phyloP scores from a whole-genome alignment of 35 echinoderm and acorn worm genomes.

The Heliocidaris tuberculata region DNA sequence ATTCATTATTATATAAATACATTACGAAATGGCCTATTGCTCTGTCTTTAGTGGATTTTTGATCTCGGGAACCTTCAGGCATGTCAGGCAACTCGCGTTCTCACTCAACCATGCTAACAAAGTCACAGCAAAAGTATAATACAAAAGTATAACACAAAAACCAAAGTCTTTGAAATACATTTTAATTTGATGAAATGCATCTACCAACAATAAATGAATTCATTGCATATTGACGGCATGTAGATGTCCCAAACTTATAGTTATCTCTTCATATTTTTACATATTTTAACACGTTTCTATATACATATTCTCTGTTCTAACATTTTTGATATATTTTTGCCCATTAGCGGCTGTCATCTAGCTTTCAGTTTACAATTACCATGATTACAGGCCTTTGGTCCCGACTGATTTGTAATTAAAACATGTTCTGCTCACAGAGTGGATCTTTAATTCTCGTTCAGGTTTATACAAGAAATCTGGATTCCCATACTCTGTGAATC shows the following conservation, averaged over 20 bases:
- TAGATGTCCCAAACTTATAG: background rate
- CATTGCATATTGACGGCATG: background rate
- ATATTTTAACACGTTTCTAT: background rate
- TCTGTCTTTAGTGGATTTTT: background rate
- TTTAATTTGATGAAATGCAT: background rate
- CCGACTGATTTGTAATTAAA: too few species aligned
- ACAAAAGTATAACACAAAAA: background rate
- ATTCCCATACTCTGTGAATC: too few species aligned
- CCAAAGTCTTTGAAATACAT: background rate
- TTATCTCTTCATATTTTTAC: background rate
- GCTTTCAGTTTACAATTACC: too few species aligned
- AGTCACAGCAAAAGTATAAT: background rate
- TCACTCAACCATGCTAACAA: background rate
- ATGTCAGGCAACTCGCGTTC: background rate
- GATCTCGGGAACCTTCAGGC: background rate
- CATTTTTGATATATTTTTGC: background rate
- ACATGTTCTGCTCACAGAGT: too few species aligned
- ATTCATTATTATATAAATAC: too few species aligned
- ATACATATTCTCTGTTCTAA: background rate
- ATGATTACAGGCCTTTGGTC: too few species aligned
- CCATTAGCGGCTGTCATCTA: too few species aligned
- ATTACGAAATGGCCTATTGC: too few species aligned
- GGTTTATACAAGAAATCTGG: too few species aligned
- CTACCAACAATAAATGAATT: background rate
- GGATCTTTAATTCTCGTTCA: too few species aligned